These are phyloP conservation scores for Ornithoptera alexandrae DNA, from an alignment of 2,888 invertebrate species.

Conservation along the genomic window DNA sequence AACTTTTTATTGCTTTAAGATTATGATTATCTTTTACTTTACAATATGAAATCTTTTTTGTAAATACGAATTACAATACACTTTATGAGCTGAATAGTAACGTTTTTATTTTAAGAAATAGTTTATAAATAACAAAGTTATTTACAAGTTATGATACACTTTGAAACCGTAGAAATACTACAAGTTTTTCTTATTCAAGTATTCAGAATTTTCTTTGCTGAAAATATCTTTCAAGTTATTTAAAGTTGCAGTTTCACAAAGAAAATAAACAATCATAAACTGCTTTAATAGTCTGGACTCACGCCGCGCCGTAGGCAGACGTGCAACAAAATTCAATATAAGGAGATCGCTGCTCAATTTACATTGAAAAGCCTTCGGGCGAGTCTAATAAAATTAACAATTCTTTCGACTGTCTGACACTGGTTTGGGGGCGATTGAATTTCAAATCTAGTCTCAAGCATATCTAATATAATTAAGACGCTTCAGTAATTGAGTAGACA, in stretches of 20 bases:
- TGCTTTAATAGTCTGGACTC: slow-evolving; percentile 30
- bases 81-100: not conserved
- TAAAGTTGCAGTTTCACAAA: slow-evolving; percentile 30
- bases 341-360: slow-evolving; percentile 53
- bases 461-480: slow-evolving; percentile 73
- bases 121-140: slow-evolving; percentile 25
- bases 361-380: slow-evolving; percentile 61
- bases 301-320: slow-evolving; percentile 31
- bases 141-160: slow-evolving; percentile 17
- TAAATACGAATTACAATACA: not conserved
- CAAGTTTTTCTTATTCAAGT: slow-evolving; percentile 31
- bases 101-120: not conserved
- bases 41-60: too few relatives aligned
- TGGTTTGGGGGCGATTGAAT: slow-evolving; percentile 66
- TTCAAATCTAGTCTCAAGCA: slow-evolving; percentile 70
- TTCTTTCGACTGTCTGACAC: slow-evolving; percentile 58
- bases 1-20: too few relatives aligned
- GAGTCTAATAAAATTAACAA: slow-evolving; percentile 70
- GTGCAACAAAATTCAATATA: slow-evolving; percentile 38
- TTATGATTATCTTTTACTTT: too few relatives aligned
- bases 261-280: slow-evolving; percentile 27
- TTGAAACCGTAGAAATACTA: slow-evolving; percentile 30
- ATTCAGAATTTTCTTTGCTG: slow-evolving; percentile 31
- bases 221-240: slow-evolving; percentile 34
- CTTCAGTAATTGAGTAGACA: slow-evolving; percentile 70